A percentile compares a stretch with the other conserved stretches of the same genome.
Conservation (phyloP, 2,888 invertebrate genomes). For the Calliopum simillimum region DNA sequence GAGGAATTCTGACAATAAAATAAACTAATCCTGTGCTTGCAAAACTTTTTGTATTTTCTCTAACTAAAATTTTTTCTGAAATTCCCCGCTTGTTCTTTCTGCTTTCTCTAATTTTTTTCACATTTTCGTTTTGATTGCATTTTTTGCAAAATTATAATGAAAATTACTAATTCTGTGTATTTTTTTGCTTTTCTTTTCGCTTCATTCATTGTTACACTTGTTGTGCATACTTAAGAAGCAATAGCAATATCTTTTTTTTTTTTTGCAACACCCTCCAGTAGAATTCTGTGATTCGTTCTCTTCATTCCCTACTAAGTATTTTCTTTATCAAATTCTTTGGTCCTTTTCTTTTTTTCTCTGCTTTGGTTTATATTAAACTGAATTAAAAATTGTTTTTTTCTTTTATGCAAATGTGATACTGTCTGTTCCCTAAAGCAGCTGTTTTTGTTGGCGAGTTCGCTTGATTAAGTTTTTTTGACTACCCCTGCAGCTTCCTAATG, state of each 20-base stretch:
- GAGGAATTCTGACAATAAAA: slow-evolving; percentile 27
- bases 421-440: neutral
- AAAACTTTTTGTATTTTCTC: slow-evolving; percentile 10
- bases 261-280: neutral
- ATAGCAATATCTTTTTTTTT: neutral
- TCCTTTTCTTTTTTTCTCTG: neutral
- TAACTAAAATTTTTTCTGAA: no score
- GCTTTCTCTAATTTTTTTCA: neutral
- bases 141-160: slow-evolving; percentile 31
- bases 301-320: neutral
- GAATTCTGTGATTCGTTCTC: neutral
- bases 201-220: neutral
- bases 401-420: slow-evolving; percentile 8
- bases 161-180: slow-evolving; percentile 29
- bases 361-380: slow-evolving; percentile 8
- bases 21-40: slow-evolving; percentile 27
- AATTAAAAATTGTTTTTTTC: slow-evolving; percentile 21
- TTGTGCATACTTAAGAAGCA: slow-evolving; percentile 14
- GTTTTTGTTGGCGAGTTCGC: neutral
- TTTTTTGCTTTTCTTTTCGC: neutral
- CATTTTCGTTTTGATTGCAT: slow-evolving; percentile 23
- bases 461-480: slow-evolving; percentile 8
- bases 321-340: neutral
- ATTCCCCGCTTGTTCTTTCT: neutral
- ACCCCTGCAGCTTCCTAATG: neutral